Base-by-base conservation (phyloP, 2,113 vertebrate genomes). In the Apteryx owenii region DNA sequence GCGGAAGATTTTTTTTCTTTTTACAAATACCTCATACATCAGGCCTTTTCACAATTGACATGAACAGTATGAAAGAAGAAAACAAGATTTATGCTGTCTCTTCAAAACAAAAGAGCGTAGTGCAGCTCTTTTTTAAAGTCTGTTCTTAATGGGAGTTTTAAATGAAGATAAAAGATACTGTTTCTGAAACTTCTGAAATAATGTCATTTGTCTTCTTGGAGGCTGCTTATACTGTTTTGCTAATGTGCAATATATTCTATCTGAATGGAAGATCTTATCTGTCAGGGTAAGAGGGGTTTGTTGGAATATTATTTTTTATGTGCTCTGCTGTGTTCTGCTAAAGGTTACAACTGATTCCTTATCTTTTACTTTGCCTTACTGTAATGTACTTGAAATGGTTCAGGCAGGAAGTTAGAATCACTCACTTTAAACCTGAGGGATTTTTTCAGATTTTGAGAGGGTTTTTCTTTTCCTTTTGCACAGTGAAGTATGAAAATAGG, bases 101-200 rank as follows among this genome's bases (percentile, higher is more conserved):
- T 89, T 93, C 69, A 84, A 65, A 95, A 93, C 81, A 80, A 85
- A 86, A 95, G 93, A 94, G 64, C 75, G 33, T 12, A 90, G 81
- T 64, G 40, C 38, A 89, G 82, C 75, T 93, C 66, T 80, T 86
- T 81, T 48, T 82, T 38, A 21, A 90, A 85, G 17, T 51, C 17
- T 96, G 62, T 90, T 94, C 85, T 89, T 95, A 96, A 81, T 90
- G 85, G 56, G 69, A 94, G 58, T 89, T 83, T 79, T 79, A 90
- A 86, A 73, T 69, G 69, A 81, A 94, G 90, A 82, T 75, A 71
- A 86, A 93, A 95, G 72, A 61, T 91, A 60, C 38, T 64, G 58
- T 82, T 89, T 90, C 87, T 91, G 85, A 92, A 82, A 85, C 86
- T 94, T 89, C 72, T 86, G 88, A 91, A 94, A 85, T 95, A 5